Base-by-base conservation (phyloP, 2,888 invertebrate species). In the Cataglyphis cursor region DNA sequence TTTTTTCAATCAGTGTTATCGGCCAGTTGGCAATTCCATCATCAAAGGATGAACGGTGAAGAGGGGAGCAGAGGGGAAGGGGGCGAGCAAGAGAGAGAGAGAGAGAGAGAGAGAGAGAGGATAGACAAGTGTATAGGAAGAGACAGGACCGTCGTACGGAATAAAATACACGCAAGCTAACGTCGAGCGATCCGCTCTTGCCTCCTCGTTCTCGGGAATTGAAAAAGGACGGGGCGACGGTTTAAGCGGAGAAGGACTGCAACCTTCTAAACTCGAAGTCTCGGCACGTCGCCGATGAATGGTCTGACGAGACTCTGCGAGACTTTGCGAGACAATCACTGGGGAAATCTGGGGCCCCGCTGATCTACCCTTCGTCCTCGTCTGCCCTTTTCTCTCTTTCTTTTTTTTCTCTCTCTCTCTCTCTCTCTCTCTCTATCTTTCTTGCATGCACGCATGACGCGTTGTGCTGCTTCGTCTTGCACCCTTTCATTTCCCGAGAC, bases 261-360 rank as follows among this genome's bases (percentile, higher is more conserved):
- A 85, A 86, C 90, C 89, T 90, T 80, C 81, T 81, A 85, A 88
- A 86, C 85, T 90, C 84, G 84, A 91, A 94, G 94, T 94, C 94
- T 89, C 91, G 92, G 92, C 94, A 94, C 94, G 94, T 94, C 93
- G 93, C 85, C 94, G 93, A 94, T 94, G 94, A 94, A 94, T 94
- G 93, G 94, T 91, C 93, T 93, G 94, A 94, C 94, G 94, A 93
- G 93, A 93, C 93, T 92, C 89, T 89, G 90, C 89, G 92, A 92
- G 93, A 92, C 92, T 92, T 91, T 92, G 92, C 92, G 92, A 94
- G 93, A 94, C 94, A 94, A 94, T 94, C 94, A 93, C 94, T 94
- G 92, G 94, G 94, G 94, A 94, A 94, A 94, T 94, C 94, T 93
- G 93, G 90, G 90, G 88, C 87, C 90, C 88, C 90, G 92, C 85